Percentiles rank a stretch among this genome's conserved stretches.
These are phyloP conservation scores for Scaptomyza cyrtandrae DNA, from an alignment of 2,888 invertebrate species.

Conservation along the genomic window DNA sequence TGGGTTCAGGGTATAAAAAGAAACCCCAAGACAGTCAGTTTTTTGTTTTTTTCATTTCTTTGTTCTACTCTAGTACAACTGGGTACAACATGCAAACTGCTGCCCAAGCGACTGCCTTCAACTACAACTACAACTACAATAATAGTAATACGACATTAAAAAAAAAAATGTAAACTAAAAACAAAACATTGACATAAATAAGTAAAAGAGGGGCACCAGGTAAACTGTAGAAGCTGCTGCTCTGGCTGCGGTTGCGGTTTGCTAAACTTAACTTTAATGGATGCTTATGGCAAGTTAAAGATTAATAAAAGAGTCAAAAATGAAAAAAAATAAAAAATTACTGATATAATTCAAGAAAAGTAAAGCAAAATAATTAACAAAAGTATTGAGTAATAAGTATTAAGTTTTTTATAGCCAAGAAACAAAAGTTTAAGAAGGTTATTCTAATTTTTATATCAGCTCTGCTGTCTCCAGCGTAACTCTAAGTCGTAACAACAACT, in stretches of 20 bases:
- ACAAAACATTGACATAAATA: slow-evolving; percentile 79
- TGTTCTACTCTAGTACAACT: slow-evolving; percentile 69
- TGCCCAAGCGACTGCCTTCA: slow-evolving; percentile 32
- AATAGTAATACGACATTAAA: slow-evolving; percentile 25
- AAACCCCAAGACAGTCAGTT: slow-evolving; percentile 37
- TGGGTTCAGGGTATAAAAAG: too few species aligned
- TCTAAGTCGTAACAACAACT: not conserved
- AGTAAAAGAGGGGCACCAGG: slow-evolving; percentile 12
- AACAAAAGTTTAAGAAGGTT: too few species aligned
- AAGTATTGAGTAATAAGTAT: too few species aligned
- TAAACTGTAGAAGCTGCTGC: slow-evolving; percentile 37
- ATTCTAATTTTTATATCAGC: not conserved
- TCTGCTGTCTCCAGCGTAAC: not conserved
- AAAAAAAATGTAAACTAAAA: slow-evolving; percentile 54
- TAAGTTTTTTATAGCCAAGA: too few species aligned
- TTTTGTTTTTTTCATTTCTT: slow-evolving; percentile 34
- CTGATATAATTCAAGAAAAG: too few species aligned
- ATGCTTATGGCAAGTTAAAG: not conserved
- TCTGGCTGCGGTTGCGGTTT: slow-evolving; percentile 42
- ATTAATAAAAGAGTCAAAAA: not conserved
- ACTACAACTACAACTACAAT: slow-evolving; percentile 27
- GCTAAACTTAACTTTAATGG: slow-evolving; percentile 58
- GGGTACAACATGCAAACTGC: slow-evolving; percentile 74
- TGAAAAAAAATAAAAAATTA: not conserved
- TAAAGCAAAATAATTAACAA: too few species aligned